phyloP scores from a whole-genome alignment of 2,797 vertebrate genomes.

The Acanthiza pusilla region DNA sequence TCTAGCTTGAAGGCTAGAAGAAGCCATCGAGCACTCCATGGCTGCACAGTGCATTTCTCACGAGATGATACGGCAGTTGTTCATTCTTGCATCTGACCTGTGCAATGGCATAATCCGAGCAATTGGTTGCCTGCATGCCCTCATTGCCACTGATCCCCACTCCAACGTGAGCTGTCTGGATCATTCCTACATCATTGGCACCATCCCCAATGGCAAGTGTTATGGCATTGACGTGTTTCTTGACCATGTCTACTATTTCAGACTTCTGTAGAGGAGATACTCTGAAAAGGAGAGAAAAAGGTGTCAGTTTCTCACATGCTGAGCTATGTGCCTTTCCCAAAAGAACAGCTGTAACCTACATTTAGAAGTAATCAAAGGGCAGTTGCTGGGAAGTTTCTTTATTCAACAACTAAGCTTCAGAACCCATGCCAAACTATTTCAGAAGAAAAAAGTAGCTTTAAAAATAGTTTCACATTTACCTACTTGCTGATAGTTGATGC shows the following conservation, averaged over 20 bases:
- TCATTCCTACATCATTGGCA: constrained; percentile 99
- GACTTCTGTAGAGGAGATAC: constrained; percentile 98
- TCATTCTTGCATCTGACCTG: constrained; percentile 80
- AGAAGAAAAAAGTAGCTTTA: constrained; percentile 49
- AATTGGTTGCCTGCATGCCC: constrained; percentile 99
- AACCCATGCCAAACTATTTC: constrained; percentile 55
- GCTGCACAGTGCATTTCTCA: neutral
- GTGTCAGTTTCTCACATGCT: constrained; percentile 57
- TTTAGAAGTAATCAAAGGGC: constrained; percentile 59
- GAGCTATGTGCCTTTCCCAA: constrained; percentile 13
- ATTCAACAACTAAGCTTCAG: constrained; percentile 44
- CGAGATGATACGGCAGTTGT: neutral
- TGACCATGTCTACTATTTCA: constrained; percentile 98
- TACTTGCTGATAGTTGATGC: neutral
- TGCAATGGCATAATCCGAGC: constrained; percentile 96
- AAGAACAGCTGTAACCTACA: constrained; percentile 68
- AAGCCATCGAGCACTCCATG: neutral
- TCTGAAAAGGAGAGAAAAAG: constrained; percentile 75
- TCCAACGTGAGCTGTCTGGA: constrained; percentile 96
- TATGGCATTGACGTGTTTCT: constrained; percentile 96
- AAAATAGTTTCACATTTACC: constrained; percentile 6
- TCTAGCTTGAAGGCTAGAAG: neutral
- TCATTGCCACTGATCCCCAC: constrained; percentile 98
- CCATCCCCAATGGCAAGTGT: constrained; percentile 97
- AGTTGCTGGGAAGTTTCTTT: constrained; percentile 54